A percentile compares a stretch with the other conserved stretches of the same genome.
phyloP scores from a whole-genome alignment of 2,797 vertebrate genomes.

The Oreochromis mossambicus region DNA sequence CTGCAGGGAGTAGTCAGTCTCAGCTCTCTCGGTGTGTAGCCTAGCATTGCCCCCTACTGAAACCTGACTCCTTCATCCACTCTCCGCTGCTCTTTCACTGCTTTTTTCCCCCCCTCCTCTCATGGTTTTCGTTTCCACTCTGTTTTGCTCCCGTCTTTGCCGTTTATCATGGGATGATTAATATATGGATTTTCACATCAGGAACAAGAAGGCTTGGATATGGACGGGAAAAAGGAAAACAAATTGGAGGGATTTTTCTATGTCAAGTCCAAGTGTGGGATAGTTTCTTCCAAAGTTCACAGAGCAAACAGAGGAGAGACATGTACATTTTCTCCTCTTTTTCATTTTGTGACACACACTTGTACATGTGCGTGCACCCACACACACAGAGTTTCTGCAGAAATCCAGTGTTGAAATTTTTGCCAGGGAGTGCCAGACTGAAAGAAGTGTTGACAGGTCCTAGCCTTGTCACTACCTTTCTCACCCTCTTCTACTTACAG shows the following conservation, averaged over 20 bases:
- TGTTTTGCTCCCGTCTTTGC: background rate
- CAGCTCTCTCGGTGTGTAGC: conserved; percentile 55
- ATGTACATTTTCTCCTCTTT: background rate
- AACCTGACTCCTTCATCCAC: conserved; percentile 56
- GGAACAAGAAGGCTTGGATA: background rate
- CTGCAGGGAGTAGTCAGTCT: conserved; percentile 24
- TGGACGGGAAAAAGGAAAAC: background rate
- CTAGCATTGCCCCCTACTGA: conserved; percentile 81
- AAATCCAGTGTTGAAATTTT: background rate
- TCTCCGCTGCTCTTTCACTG: background rate
- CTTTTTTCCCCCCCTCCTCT: background rate
- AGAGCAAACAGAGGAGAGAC: background rate
- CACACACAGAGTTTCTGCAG: background rate
- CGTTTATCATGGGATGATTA: conserved; percentile 4
- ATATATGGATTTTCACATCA: background rate
- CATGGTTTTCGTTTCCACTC: background rate
- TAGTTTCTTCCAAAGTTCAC: conserved; percentile 31
- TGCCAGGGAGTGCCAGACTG: background rate
- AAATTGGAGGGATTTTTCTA: background rate
- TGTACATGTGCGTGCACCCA: background rate
- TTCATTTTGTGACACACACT: background rate
- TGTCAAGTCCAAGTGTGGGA: background rate
- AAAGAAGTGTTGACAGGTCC: conserved; percentile 30
- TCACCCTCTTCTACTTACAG: background rate
- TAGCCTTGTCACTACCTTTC: background rate